phyloP scores from a whole-genome alignment of 2,888 invertebrate genomes.

The Melanchra persicariae region DNA sequence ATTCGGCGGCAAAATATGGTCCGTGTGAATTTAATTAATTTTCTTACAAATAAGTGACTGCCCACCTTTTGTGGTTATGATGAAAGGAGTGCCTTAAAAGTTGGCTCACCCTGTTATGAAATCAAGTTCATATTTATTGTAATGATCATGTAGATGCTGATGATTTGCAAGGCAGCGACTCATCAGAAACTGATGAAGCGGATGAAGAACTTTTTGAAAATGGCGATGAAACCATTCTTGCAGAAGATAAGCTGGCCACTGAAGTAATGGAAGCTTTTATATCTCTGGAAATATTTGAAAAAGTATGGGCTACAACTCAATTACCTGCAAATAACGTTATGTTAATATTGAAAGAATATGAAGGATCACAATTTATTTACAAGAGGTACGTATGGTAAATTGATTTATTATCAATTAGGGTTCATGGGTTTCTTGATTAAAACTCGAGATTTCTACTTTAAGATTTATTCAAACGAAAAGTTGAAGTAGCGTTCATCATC shows the following conservation, averaged over 20 bases:
- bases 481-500: too few species aligned
- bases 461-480: too few species aligned
- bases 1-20: too few species aligned
- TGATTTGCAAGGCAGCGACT: slow-evolving; percentile 77
- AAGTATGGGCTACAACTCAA: slow-evolving; percentile 90
- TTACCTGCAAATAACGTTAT: slow-evolving; percentile 90
- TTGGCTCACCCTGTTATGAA: background rate
- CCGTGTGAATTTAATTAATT: too few species aligned
- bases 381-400: slow-evolving; percentile 83
- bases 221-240: slow-evolving; percentile 79
- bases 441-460: too few species aligned
- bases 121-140: background rate
- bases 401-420: background rate
- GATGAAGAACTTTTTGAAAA: slow-evolving; percentile 86
- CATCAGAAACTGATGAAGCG: slow-evolving; percentile 83
- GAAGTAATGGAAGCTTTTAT: slow-evolving; percentile 92
- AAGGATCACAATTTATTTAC: slow-evolving; percentile 84
- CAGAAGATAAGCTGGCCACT: slow-evolving; percentile 89
- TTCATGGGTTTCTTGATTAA: background rate
- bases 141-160: slow-evolving; percentile 74
- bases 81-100: background rate
- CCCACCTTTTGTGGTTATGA: background rate
- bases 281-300: slow-evolving; percentile 90
- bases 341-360: slow-evolving; percentile 88
- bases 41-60: too few species aligned